phyloP scores from a whole-genome alignment of 2,113 vertebrate species.

The Myrmecophaga tridactyla region DNA sequence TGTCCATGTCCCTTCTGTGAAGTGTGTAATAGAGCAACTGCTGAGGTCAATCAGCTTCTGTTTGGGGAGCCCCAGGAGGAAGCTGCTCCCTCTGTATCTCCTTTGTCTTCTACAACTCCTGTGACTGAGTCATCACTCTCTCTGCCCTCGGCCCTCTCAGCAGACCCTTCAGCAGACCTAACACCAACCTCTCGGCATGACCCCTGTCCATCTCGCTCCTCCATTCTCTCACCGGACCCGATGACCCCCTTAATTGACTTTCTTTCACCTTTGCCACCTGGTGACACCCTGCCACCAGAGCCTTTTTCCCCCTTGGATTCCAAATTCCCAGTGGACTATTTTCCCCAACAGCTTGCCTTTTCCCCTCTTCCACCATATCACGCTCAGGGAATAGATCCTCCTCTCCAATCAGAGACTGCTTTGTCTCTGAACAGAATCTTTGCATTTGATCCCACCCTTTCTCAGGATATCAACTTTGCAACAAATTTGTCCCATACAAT shows the following conservation, averaged over 20 bases:
- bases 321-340: neutral
- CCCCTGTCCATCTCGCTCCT: neutral
- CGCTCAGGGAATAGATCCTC: neutral
- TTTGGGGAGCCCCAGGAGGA: neutral
- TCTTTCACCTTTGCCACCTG: neutral
- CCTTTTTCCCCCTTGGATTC: neutral
- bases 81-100: neutral
- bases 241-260: neutral
- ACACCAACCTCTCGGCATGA: neutral
- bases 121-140: neutral
- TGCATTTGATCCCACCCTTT: neutral
- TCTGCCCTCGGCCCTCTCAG: neutral
- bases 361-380: neutral
- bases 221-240: neutral
- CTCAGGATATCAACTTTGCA: neutral
- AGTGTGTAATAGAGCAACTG: neutral
- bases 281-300: neutral
- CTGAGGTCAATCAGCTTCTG: neutral
- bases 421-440: neutral
- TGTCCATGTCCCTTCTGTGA: constrained; percentile 37
- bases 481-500: neutral
- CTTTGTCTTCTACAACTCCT: neutral
- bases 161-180: neutral
- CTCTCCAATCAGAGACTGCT: neutral
- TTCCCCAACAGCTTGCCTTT: neutral